phyloP scores from a whole-genome alignment of 1,140 invertebrate species.

The Callitettix versicolor region DNA sequence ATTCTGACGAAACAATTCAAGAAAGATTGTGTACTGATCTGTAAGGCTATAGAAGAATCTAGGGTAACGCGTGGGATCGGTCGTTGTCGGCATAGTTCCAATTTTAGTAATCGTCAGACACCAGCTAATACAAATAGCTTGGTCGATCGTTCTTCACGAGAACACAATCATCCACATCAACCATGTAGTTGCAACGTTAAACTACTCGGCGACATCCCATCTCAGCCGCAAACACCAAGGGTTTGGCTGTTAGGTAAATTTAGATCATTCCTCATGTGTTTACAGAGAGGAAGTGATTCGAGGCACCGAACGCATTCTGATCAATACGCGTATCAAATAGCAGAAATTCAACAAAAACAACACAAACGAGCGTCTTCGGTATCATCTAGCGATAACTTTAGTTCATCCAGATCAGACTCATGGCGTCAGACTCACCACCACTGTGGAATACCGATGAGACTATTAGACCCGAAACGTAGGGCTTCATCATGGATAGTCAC shows the following conservation, averaged over 20 bases:
- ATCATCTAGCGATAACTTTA: constrained; percentile 81
- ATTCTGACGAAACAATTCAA: constrained; percentile 97
- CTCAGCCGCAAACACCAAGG: constrained; percentile 21
- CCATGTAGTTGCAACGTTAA: constrained; percentile 60
- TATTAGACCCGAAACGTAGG: constrained; percentile 61
- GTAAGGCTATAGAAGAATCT: constrained; percentile 87
- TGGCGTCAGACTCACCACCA: constrained; percentile 63
- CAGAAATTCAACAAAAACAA: constrained; percentile 62
- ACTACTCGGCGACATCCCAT: constrained; percentile 39
- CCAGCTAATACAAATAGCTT: constrained; percentile 80
- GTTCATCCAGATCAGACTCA: constrained; percentile 69
- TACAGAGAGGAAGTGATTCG: constrained; percentile 27
- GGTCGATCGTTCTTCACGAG: constrained; percentile 63
- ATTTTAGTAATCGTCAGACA: constrained; percentile 80
- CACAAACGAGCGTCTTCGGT: constrained; percentile 68
- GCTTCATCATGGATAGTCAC: constrained; percentile 79
- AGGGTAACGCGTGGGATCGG: constrained; percentile 78
- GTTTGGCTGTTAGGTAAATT: constrained; percentile 39
- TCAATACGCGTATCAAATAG: constrained; percentile 69
- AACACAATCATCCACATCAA: constrained; percentile 40
- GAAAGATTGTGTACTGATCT: constrained; percentile 92
- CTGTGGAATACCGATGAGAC: constrained; percentile 58
- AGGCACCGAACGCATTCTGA: constrained; percentile 40
- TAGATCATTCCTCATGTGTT: constrained; percentile 33
- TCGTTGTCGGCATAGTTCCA: constrained; percentile 71